Percentiles rank a stretch among this genome's conserved stretches.
Evolutionary conservation across 2,888 invertebrate species (phyloP).

Genomic region (Caenorhabditis sp.): DNA sequence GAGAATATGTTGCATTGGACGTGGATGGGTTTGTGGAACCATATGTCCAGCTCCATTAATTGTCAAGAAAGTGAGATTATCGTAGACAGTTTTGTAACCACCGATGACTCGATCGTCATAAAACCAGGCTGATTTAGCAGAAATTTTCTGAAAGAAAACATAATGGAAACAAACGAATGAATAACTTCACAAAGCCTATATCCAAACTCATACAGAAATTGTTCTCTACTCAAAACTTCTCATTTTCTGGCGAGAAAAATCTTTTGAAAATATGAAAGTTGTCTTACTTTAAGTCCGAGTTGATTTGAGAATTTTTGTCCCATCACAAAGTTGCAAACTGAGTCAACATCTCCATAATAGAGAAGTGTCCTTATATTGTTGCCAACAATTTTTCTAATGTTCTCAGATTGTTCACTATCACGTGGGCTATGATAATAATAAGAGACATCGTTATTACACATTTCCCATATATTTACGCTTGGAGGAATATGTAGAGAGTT

Average conservation of each 20-base stretch:
- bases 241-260: too few relatives aligned
- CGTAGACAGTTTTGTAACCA: slow-evolving; percentile 71
- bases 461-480: slow-evolving; percentile 62
- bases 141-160: slow-evolving; percentile 42
- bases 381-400: slow-evolving; percentile 65
- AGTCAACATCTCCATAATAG: slow-evolving; percentile 69
- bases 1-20: slow-evolving; percentile 68
- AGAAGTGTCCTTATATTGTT: slow-evolving; percentile 66
- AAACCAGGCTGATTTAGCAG: slow-evolving; percentile 71
- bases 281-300: slow-evolving; percentile 51
- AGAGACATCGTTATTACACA: slow-evolving; percentile 68
- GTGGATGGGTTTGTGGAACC: slow-evolving; percentile 69
- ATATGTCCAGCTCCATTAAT: slow-evolving; percentile 64
- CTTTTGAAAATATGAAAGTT: not conserved
- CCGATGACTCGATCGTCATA: slow-evolving; percentile 70
- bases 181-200: too few relatives aligned
- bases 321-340: slow-evolving; percentile 68
- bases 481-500: slow-evolving; percentile 62
- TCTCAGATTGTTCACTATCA: slow-evolving; percentile 66
- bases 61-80: slow-evolving; percentile 62
- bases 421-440: slow-evolving; percentile 62
- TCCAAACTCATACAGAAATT: too few relatives aligned
- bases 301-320: slow-evolving; percentile 67
- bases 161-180: too few relatives aligned
- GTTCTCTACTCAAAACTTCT: too few relatives aligned